Percentiles rank a stretch among this genome's conserved stretches.
Evolutionary conservation across 23 tunicate genomes (phyloP).

Genomic region (Halocynthia aurantium): DNA sequence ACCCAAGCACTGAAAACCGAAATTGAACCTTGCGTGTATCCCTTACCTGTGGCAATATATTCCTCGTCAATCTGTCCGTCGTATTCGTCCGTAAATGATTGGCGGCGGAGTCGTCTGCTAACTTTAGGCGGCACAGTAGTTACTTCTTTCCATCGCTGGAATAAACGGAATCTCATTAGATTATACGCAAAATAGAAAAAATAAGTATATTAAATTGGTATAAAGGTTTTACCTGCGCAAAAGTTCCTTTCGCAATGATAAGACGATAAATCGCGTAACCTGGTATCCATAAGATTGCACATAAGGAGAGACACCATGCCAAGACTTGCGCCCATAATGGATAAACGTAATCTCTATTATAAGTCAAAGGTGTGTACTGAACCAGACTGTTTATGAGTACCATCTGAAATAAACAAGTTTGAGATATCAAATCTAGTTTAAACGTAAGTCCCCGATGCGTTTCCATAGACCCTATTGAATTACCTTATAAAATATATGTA

Average conservation of each 20-base stretch:
- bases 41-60: too few species aligned
- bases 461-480: too few species aligned
- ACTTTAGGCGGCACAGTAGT: not conserved
- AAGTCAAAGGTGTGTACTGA: conserved; percentile 42
- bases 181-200: not conserved
- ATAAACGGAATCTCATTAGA: not conserved
- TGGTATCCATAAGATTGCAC: conserved; percentile 58
- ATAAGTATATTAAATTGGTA: not conserved
- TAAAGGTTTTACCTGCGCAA: conserved; percentile 21
- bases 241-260: conserved; percentile 28
- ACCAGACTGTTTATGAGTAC: conserved; percentile 44
- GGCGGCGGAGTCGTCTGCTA: not conserved
- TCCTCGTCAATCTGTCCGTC: too few species aligned
- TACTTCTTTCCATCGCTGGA: conserved; percentile 23
- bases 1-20: too few species aligned
- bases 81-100: too few species aligned
- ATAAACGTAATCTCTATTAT: conserved; percentile 34
- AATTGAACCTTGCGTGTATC: too few species aligned
- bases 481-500: too few species aligned
- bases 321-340: conserved; percentile 48
- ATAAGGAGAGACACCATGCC: conserved; percentile 37
- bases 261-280: conserved; percentile 43
- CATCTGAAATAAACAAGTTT: conserved; percentile 14
- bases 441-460: not conserved
- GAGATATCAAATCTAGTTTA: not conserved